Base-by-base conservation (phyloP, 2,113 vertebrate genomes). In the Cavia aperea region DNA sequence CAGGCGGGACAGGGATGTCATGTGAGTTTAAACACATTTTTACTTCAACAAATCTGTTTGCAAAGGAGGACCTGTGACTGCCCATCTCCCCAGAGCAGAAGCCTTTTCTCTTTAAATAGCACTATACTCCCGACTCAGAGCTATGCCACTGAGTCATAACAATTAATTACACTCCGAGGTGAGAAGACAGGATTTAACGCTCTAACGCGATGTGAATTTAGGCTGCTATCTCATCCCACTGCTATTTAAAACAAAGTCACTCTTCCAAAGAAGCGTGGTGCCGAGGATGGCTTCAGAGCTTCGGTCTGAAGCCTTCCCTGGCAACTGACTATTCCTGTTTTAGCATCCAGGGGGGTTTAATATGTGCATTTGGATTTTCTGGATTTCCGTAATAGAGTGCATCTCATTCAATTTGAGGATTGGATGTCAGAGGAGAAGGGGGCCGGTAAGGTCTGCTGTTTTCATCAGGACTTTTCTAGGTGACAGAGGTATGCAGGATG, bases 211-310 rank as follows among this genome's bases (percentile, higher is more conserved):
- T 95, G 90, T 92, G 96, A 94, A 94, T 96, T 91, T 89, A 96
- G 95, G 92, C 86, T 19, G 81, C 81, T 95, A 95, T 95, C 95
- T 95, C 94, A 96, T 94, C 84, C 81, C 46, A 8, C 92, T 95
- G 95, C 87, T 96, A 94, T 97, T 97, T 97, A 96, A 97, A 96
- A 96, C 92, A 94, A 88, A 94, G 91, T 94, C 94, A 82, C 84
- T 95, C 92, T 91, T 92, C 72, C 75, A 70, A 4, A n/a, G 86
- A 90, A 94, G 88, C 77, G 81, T 93, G 79, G 90, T 58, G 86
- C 63, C 51, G 39, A 94, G 89, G 89, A 85, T 19, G 88, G 26
- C 85, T 95, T 91, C 81, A 75, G 56, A 92, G 93, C 92, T 95
- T 33, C 88, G 73, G 75, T 92, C 89, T 78, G 72, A 95, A 96